Evolutionary conservation across 92 coral and sea anemone genomes (phyloP), one percentile per base, ranked within the genome.

Genomic region (Palythoa grandiflora): DNA sequence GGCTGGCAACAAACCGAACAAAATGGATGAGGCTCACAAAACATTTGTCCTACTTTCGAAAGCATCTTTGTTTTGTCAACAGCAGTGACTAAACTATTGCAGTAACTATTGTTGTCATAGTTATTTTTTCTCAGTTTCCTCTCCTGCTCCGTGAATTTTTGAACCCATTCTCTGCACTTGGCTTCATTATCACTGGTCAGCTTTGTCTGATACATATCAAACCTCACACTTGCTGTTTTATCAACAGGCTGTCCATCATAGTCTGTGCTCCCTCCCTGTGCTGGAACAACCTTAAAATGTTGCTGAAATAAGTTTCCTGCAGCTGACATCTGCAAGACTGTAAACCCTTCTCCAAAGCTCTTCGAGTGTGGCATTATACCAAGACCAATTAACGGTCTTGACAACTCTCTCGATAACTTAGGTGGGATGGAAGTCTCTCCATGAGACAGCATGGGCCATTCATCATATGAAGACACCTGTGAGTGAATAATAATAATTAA

Each of bases 241-340:
- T 86, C 84, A 0, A 71, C 28, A n/a, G 51, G 52, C 5, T 71
- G 63, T 60, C 78, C 79, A 52, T 90, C 90, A 61, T 38, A 57
- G 52, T 16, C 59, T 3, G 53, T 9, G n/a, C 8, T 60, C 14
- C 9, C 40, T 2, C 66, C 61, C 28, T 47, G 57, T 50, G 20
- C 47, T 11, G 86, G 75, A 81, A 28, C 73, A 81, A 71, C 60
- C 8, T 55, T 72, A 44, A 95, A 91, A 12, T 92, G 90, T 91
- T 97, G 98, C 78, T 93, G 93, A 74, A 95, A 97, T 65, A 97
- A 36, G 77, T 97, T 96, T 2, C 99, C 99, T 6, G 80, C 88
- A 36, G 90, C 86, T 19, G 99, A 95, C 92, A 97, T 79, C 83
- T 95, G 97, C 35, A 97, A 51, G 52, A 89, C 92, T 70, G 94